A percentile compares a stretch with the other conserved stretches of the same genome.
These are phyloP conservation scores for Alloplasta piceator DNA, from an alignment of 2,888 invertebrate genomes.

Conservation along the genomic window DNA sequence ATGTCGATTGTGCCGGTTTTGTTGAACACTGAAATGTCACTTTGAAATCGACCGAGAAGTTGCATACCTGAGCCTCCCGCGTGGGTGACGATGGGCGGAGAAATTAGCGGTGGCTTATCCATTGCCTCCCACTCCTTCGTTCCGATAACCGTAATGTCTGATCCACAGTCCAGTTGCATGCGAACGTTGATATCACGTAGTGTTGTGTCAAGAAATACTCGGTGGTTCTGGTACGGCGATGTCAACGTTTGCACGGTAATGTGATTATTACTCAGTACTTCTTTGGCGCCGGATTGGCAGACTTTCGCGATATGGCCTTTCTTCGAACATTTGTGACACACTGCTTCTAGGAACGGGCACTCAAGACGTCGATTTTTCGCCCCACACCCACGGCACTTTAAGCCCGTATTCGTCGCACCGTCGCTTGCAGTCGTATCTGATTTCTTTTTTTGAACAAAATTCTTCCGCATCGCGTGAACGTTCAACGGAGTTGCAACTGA, in stretches of 20 bases:
- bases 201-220: slow-evolving; percentile 11
- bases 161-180: slow-evolving; percentile 50
- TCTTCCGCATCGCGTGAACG: slow-evolving; percentile 30
- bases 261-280: slow-evolving; percentile 22
- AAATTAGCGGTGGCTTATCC: slow-evolving; percentile 36
- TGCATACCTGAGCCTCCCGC: slow-evolving; percentile 41
- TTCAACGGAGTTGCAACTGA: slow-evolving; percentile 32
- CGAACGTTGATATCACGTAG: slow-evolving; percentile 17
- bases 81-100: slow-evolving; percentile 41
- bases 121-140: slow-evolving; percentile 37
- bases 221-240: slow-evolving; percentile 25
- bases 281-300: slow-evolving; percentile 34
- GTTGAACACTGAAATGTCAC: slow-evolving; percentile 32
- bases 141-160: slow-evolving; percentile 50
- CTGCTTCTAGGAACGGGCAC: slow-evolving; percentile 34
- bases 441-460: slow-evolving; percentile 21
- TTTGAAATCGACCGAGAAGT: slow-evolving; percentile 7
- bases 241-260: slow-evolving; percentile 30
- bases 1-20: slow-evolving; percentile 44
- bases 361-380: slow-evolving; percentile 46
- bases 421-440: slow-evolving; percentile 12
- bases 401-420: not conserved
- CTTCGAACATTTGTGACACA: slow-evolving; percentile 39
- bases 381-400: slow-evolving; percentile 42
- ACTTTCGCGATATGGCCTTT: slow-evolving; percentile 49